Percentiles rank a stretch among this genome's conserved stretches.
These are phyloP conservation scores for Solenodon paradoxus DNA, from an alignment of 2,113 vertebrate species.

Conservation along the genomic window DNA sequence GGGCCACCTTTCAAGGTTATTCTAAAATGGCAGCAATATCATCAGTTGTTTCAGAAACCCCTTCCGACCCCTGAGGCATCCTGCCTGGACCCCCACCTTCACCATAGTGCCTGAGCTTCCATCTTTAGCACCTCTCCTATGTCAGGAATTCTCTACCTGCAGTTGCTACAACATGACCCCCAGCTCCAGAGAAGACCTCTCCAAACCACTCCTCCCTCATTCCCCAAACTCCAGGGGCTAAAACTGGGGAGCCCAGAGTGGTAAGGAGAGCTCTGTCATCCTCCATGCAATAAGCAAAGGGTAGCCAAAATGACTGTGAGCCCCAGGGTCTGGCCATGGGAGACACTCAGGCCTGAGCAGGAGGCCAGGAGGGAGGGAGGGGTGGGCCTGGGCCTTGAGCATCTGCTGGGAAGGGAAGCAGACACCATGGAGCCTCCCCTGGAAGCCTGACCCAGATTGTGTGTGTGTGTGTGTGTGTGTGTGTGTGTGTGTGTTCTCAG, in stretches of 20 bases:
- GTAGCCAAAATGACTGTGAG: not conserved
- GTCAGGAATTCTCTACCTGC: not conserved
- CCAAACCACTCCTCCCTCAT: too few species aligned
- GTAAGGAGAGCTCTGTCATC: not conserved
- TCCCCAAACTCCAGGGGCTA: not conserved
- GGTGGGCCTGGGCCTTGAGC: not conserved
- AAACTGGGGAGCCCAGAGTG: not conserved
- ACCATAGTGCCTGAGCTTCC: not conserved
- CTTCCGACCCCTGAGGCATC: not conserved
- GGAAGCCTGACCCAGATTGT: conserved; percentile 70
- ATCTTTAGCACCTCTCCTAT: not conserved
- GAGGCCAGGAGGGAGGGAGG: not conserved
- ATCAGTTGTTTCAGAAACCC: not conserved
- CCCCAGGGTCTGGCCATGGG: not conserved
- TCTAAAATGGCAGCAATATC: not conserved
- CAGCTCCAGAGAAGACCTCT: not conserved
- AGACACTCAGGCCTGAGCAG: not conserved
- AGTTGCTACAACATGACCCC: too few species aligned
- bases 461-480: not conserved
- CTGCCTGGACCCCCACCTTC: not conserved
- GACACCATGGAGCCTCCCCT: not conserved
- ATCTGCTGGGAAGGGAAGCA: not conserved
- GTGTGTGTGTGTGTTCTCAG: not conserved
- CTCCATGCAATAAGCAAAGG: not conserved
- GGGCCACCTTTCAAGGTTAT: not conserved